phyloP scores from a whole-genome alignment of 1,140 invertebrate species.

The Trissolcus basalis region DNA sequence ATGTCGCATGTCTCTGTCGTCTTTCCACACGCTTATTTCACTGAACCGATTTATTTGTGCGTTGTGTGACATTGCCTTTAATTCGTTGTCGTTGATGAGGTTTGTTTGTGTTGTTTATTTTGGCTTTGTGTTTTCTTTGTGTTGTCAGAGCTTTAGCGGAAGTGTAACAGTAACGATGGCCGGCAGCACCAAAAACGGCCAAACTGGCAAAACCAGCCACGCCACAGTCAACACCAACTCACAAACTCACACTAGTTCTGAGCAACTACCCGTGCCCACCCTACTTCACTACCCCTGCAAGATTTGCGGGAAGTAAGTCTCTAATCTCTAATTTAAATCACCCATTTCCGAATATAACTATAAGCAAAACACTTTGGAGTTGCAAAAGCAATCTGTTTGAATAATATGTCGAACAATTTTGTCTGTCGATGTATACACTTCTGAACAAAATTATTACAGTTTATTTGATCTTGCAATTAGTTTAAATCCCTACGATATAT shows the following conservation, averaged over 20 bases:
- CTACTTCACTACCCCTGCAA: slow-evolving; percentile 89
- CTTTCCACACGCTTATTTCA: slow-evolving; percentile 56
- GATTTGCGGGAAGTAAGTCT: slow-evolving; percentile 98
- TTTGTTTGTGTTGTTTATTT: slow-evolving; percentile 77
- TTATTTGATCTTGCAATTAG: slow-evolving; percentile 20
- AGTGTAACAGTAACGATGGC: slow-evolving; percentile 83
- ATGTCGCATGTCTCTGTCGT: slow-evolving; percentile 74
- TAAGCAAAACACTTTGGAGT: slow-evolving; percentile 45
- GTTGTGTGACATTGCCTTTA: slow-evolving; percentile 65
- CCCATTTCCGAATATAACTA: slow-evolving; percentile 64
- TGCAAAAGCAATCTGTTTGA: slow-evolving; percentile 35
- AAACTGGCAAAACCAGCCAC: slow-evolving; percentile 77
- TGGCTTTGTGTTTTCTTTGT: slow-evolving; percentile 77
- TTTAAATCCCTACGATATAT: slow-evolving; percentile 12
- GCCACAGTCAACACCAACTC: slow-evolving; percentile 78
- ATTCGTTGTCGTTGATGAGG: slow-evolving; percentile 63
- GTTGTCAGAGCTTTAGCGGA: slow-evolving; percentile 86
- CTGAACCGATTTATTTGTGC: slow-evolving; percentile 62
- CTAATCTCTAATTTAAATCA: slow-evolving; percentile 74
- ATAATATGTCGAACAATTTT: slow-evolving; percentile 36
- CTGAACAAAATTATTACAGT: slow-evolving; percentile 14
- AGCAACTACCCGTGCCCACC: slow-evolving; percentile 77
- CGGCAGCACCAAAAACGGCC: slow-evolving; percentile 84
- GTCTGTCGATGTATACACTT: slow-evolving; percentile 42
- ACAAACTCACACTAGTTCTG: slow-evolving; percentile 77